Evolutionary conservation across 2,797 vertebrate species (phyloP).

Genomic region (Taenioides sp.): DNA sequence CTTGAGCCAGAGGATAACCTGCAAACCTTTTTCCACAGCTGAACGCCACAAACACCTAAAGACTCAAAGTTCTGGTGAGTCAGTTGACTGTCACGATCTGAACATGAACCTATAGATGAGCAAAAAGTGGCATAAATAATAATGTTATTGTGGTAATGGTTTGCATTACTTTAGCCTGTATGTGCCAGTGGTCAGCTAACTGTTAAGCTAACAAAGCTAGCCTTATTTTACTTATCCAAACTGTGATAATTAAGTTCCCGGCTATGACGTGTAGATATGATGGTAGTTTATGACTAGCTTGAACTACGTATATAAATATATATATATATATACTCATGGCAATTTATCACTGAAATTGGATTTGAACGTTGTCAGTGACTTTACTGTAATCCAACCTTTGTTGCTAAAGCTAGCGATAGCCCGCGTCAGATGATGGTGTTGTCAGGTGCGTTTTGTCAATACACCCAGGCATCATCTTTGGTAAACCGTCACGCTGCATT

Average conservation of each 20-base stretch:
- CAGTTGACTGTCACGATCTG: rapidly evolving
- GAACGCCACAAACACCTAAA: conserved; percentile 48
- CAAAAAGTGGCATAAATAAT: not conserved
- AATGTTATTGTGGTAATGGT: not conserved
- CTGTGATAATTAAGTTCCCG: conserved; percentile 9
- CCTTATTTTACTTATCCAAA: conserved; percentile 30
- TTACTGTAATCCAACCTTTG: conserved; percentile 24
- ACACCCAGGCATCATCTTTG: not conserved
- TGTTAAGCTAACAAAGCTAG: conserved; percentile 52
- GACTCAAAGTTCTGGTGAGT: conserved; percentile 65
- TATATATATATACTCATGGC: not conserved
- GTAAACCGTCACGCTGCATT: not conserved
- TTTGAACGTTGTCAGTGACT: conserved; percentile 11
- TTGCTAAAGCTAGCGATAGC: conserved; percentile 41
- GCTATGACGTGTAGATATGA: not conserved
- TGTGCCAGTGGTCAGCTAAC: conserved; percentile 46
- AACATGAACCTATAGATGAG: not conserved
- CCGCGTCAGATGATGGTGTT: conserved; percentile 18
- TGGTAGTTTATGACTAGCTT: rapidly evolving
- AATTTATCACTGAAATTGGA: rapidly evolving
- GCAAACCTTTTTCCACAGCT: conserved; percentile 67
- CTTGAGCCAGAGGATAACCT: conserved; percentile 75
- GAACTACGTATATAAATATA: rapidly evolving
- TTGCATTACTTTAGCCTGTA: conserved; percentile 17
- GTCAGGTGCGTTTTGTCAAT: conserved; percentile 22